Evolutionary conservation across 2,888 invertebrate genomes (phyloP), one percentile per base, ranked within the genome.

Genomic region (Idaea straminata): DNA sequence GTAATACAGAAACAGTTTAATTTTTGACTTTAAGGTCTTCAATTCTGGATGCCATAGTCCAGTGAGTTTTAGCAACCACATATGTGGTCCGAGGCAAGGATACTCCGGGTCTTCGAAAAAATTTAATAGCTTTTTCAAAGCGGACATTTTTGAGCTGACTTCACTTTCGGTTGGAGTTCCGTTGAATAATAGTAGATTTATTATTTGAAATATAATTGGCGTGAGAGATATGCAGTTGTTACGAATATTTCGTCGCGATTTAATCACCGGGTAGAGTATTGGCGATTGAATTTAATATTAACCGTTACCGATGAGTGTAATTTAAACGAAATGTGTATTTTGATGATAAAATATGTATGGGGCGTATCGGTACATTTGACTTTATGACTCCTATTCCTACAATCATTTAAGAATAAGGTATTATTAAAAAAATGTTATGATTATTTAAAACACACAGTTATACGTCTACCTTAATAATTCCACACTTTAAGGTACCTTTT

Each of bases 41-140:
- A 70, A 63, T n/a, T 81, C 68, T 0, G 85, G 81, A 62, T 83
- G 81, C 86, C 85, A 87, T 6, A 87, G 66, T 0, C 89, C 88
- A 7, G 74, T 73, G 0, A 80, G 69, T 3, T 70, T 72, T 5
- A 88, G 66, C 0, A 85, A 63, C 16, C 79, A 74, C 0, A 89
- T 74, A 69, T 86, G 81, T 3, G 85, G 85, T 0, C 86, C 87
- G 0, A 87, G 69, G 4, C 86, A 85, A 3, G 88, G 88, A 60
- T 87, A 73, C 5, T 69, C 71, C 4, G 82, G 71, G 61, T 87
- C 77, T 71, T 87, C 84, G 3, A 86, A 71, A 64, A 74, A 73
- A 1, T 72, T 73, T 0, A 81, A 61, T 16, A 82, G 34, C 15
- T 68, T 74, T 6, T 62, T 62, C 6, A 65, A 66, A 67, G 65